Conservation (phyloP, 2,888 invertebrate genomes). For the Sarcophaga caerulescens region DNA sequence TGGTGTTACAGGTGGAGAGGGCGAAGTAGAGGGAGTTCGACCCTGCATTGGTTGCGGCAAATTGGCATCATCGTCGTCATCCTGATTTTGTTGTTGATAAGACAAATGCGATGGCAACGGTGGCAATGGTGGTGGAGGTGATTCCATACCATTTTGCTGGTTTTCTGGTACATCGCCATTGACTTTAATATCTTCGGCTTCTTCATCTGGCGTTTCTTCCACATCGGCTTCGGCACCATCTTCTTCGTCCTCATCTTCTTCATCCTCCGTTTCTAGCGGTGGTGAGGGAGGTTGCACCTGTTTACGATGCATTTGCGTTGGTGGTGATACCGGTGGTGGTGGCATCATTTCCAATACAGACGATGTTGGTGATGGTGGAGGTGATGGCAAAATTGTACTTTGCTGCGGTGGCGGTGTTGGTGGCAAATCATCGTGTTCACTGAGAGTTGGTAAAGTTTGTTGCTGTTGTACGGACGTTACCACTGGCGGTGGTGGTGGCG, state of each 20-base stretch:
- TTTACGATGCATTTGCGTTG: constrained; percentile 60
- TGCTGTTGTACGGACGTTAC: constrained; percentile 65
- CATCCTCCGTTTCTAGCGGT: constrained; percentile 71
- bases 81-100: constrained; percentile 72
- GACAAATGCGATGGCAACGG: constrained; percentile 78
- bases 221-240: constrained; percentile 72
- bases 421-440: constrained; percentile 78
- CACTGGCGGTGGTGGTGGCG: constrained; percentile 71
- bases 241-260: constrained; percentile 70
- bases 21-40: constrained; percentile 76
- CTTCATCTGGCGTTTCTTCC: constrained; percentile 65
- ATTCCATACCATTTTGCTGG: constrained; percentile 65
- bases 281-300: constrained; percentile 67
- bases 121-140: constrained; percentile 78
- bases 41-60: constrained; percentile 66
- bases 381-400: constrained; percentile 68
- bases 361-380: constrained; percentile 72
- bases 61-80: constrained; percentile 60
- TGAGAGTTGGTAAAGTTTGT: constrained; percentile 75
- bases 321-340: constrained; percentile 72
- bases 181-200: constrained; percentile 54
- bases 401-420: constrained; percentile 76
- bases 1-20: constrained; percentile 79
- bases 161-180: constrained; percentile 51
- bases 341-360: constrained; percentile 77